Evolutionary conservation across 2,888 invertebrate genomes (phyloP).

Genomic region (Eulithis testata): DNA sequence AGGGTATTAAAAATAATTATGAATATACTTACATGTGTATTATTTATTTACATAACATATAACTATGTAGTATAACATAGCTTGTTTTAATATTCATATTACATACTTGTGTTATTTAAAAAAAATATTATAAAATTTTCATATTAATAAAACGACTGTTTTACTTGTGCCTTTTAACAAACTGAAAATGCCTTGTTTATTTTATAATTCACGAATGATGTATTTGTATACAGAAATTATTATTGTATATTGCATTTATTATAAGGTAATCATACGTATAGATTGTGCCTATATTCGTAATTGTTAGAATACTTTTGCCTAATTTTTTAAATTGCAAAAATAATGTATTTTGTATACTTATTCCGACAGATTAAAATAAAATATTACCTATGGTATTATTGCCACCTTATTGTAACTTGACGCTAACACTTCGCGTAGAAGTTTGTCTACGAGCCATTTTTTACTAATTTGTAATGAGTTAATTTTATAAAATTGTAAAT

Average conservation of each 20-base stretch:
- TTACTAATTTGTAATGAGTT: not conserved
- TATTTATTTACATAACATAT: conserved; percentile 1
- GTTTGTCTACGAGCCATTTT: conserved; percentile 1
- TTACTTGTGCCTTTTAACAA: conserved; percentile 27
- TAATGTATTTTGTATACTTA: not conserved
- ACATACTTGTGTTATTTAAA: not conserved
- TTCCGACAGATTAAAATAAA: too few relatives aligned
- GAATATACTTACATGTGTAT: not conserved
- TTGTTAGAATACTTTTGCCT: conserved; percentile 18
- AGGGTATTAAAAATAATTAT: conserved; percentile 11
- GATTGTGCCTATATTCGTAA: conserved; percentile 26
- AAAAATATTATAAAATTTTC: not conserved
- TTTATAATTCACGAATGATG: conserved; percentile 8
- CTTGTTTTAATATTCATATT: not conserved
- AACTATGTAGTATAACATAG: not conserved
- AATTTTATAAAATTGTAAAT: conserved; percentile 6
- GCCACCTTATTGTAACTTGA: not conserved
- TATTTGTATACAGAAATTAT: conserved; percentile 20
- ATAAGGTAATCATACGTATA: conserved; percentile 21
- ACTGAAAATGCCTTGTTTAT: conserved; percentile 15
- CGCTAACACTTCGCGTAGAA: not conserved
- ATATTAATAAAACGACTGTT: conserved; percentile 6
- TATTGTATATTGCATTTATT: conserved; percentile 32
- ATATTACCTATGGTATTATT: too few relatives aligned
- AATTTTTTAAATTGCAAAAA: not conserved